Conservation (phyloP, 2,113 vertebrate species). For the Macquaria ambigua region DNA sequence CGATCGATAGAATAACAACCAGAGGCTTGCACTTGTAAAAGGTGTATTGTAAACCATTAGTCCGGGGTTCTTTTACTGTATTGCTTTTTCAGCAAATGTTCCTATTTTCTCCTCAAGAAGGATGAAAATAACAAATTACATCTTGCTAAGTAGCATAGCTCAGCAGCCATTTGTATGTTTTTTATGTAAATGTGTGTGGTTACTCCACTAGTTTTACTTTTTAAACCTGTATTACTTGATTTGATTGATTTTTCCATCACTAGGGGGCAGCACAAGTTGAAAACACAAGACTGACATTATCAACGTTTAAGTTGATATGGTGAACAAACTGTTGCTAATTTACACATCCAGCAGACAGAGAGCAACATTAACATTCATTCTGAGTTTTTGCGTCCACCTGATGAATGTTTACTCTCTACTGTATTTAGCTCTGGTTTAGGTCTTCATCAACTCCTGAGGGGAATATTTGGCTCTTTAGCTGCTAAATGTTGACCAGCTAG, state of each 20-base stretch:
- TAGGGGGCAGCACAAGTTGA: neutral
- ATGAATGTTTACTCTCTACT: too few relatives aligned
- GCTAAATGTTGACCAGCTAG: neutral
- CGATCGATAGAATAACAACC: constrained; percentile 6
- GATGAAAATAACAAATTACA: neutral
- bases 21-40: constrained; percentile 15
- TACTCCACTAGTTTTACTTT: neutral
- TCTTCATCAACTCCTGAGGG: neutral
- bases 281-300: neutral
- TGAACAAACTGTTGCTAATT: too few relatives aligned
- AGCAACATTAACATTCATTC: neutral
- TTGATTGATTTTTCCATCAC: too few relatives aligned
- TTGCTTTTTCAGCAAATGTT: neutral
- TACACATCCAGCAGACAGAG: too few relatives aligned
- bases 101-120: neutral
- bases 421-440: neutral
- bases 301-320: neutral
- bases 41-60: neutral
- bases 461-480: neutral
- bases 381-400: neutral
- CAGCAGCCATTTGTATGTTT: neutral
- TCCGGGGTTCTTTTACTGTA: neutral
- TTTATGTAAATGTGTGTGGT: neutral
- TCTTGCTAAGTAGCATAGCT: neutral
- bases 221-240: neutral